phyloP scores from a whole-genome alignment of 2,888 invertebrate species.

The Mycalesis mineus region DNA sequence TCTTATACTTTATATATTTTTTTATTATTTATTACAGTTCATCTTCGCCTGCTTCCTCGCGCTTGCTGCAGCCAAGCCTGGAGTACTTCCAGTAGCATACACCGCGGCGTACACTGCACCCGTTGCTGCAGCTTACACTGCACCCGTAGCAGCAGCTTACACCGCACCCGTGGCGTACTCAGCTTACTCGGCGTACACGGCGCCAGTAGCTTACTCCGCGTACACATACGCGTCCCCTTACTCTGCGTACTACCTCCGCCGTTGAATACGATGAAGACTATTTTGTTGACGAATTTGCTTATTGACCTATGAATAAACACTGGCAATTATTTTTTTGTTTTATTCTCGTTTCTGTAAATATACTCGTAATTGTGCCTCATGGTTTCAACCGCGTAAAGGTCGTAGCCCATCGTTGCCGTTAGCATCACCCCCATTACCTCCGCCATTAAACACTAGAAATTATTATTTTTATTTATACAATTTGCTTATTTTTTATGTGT shows the following conservation, averaged over 20 bases:
- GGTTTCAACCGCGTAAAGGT: too few species aligned
- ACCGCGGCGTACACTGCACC: conserved; percentile 51
- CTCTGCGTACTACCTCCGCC: conserved; percentile 37
- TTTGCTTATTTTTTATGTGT: too few species aligned
- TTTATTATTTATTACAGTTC: conserved; percentile 50
- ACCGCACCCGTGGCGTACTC: conserved; percentile 34
- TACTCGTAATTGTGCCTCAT: too few species aligned
- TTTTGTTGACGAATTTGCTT: neutral
- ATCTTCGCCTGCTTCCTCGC: conserved; percentile 71
- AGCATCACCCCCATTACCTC: too few species aligned
- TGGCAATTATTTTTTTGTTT: neutral
- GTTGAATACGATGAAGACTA: conserved; percentile 23
- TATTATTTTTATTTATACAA: too few species aligned
- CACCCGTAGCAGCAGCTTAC: conserved; percentile 39
- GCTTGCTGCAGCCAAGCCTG: conserved; percentile 65
- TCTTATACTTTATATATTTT: conserved; percentile 30
- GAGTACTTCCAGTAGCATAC: conserved; percentile 50
- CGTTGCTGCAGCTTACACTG: conserved; percentile 47
- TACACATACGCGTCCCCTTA: conserved; percentile 53
- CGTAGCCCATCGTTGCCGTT: too few species aligned
- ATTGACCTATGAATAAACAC: neutral
- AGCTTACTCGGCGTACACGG: conserved; percentile 60
- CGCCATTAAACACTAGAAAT: too few species aligned
- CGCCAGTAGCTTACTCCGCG: conserved; percentile 47
- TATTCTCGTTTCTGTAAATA: neutral